phyloP scores from a whole-genome alignment of 2,888 invertebrate species.

The Aricia artaxerxes region DNA sequence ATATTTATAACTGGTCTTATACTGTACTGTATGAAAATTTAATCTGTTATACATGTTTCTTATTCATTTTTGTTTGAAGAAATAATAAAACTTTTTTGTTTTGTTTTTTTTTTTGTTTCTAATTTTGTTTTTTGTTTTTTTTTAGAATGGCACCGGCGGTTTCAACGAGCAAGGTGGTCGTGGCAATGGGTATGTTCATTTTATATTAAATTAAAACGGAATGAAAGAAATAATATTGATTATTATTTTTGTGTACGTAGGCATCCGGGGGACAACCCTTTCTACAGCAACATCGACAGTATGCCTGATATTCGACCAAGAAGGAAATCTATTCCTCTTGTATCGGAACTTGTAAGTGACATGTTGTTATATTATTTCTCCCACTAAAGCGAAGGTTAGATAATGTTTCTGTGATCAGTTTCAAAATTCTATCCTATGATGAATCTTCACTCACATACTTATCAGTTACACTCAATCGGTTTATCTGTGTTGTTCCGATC shows the following conservation, averaged over 20 bases:
- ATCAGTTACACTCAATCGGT: conserved; percentile 23
- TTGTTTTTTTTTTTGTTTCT: conserved; percentile 52
- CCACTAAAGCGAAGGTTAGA: conserved; percentile 60
- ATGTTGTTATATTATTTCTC: conserved; percentile 42
- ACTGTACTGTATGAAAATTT: conserved; percentile 44
- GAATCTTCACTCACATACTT: conserved; percentile 21
- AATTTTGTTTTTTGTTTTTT: conserved; percentile 82
- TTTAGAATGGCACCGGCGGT: conserved; percentile 91
- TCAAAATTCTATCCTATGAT: conserved; percentile 59
- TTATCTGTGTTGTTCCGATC: not conserved
- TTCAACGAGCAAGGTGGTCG: conserved; percentile 89
- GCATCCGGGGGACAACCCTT: conserved; percentile 97
- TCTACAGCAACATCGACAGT: conserved; percentile 99
- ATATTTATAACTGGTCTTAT: conserved; percentile 21
- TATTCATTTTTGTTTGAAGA: conserved; percentile 51
- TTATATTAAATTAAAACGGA: not conserved
- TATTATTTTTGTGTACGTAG: conserved; percentile 62
- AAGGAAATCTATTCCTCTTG: conserved; percentile 98
- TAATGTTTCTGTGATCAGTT: conserved; percentile 63
- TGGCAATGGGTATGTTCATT: conserved; percentile 87
- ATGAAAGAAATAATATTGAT: not conserved
- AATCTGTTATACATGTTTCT: conserved; percentile 46
- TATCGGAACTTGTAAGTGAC: conserved; percentile 97
- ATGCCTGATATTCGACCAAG: conserved; percentile 99
- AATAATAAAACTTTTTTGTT: conserved; percentile 58